Evolutionary conservation across 2,888 invertebrate genomes (phyloP).

Genomic region (Andricus quercusramuli): DNA sequence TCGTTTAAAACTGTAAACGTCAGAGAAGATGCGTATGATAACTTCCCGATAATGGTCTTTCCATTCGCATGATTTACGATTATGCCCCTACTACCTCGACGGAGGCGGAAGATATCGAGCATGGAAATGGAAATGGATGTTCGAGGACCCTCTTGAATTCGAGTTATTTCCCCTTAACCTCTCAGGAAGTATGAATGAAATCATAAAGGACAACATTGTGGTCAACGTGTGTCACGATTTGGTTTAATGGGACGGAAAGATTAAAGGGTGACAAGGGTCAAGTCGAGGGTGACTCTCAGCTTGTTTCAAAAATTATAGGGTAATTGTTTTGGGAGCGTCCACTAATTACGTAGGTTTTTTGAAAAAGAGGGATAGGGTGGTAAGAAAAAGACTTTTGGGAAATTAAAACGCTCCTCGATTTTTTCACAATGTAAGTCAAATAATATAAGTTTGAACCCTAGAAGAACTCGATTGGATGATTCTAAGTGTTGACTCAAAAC

Average conservation of each 20-base stretch:
- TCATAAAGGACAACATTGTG: constrained; percentile 49
- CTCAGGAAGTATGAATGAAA: constrained; percentile 23
- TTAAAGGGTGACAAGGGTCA: constrained; percentile 40
- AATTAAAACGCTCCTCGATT: too few species aligned
- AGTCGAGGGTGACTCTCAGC: background rate
- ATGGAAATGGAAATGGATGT: constrained; percentile 33
- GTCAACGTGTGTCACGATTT: constrained; percentile 54
- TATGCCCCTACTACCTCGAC: background rate
- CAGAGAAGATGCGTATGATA: constrained; percentile 27
- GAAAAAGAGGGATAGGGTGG: too few species aligned
- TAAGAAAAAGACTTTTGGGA: too few species aligned
- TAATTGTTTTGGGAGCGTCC: too few species aligned
- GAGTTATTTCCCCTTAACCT: constrained; percentile 6
- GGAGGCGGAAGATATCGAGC: constrained; percentile 21
- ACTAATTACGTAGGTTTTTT: too few species aligned
- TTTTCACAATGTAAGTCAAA: too few species aligned
- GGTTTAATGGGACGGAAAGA: constrained; percentile 54
- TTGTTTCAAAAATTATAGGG: constrained; percentile 1
- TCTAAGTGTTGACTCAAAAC: too few species aligned
- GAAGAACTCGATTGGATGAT: too few species aligned
- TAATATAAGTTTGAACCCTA: too few species aligned
- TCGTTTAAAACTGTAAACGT: constrained; percentile 17
- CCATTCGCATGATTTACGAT: constrained; percentile 36
- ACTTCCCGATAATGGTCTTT: constrained; percentile 29
- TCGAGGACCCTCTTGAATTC: constrained; percentile 6